phyloP scores from a whole-genome alignment of 2,888 invertebrate genomes.

The Synanthedon vespiformis region DNA sequence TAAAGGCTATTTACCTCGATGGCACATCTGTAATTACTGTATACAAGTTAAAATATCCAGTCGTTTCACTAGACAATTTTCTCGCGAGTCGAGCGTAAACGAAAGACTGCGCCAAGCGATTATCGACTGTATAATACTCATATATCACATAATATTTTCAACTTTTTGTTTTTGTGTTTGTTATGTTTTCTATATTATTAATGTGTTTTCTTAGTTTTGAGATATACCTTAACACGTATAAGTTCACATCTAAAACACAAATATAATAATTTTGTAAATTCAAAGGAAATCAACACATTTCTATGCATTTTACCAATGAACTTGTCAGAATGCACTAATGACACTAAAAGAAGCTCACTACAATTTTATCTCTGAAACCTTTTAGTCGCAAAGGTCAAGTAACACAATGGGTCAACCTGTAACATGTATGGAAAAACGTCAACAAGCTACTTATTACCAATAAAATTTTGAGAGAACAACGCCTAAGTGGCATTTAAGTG shows the following conservation, averaged over 20 bases:
- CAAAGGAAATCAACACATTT: background rate
- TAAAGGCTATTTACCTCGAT: constrained; percentile 55
- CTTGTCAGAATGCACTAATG: too few relatives aligned
- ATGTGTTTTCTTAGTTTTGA: too few relatives aligned
- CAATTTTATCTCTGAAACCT: constrained; percentile 12
- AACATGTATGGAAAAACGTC: constrained; percentile 32
- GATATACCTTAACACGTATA: too few relatives aligned
- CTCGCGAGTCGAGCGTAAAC: constrained; percentile 26
- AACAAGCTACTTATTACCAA: constrained; percentile 56
- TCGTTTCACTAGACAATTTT: constrained; percentile 42
- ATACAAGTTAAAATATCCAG: constrained; percentile 51
- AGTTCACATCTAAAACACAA: too few relatives aligned
- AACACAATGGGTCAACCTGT: constrained; percentile 21
- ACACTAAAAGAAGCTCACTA: too few relatives aligned
- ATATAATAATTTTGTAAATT: background rate
- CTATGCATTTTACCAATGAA: too few relatives aligned
- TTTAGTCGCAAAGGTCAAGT: constrained; percentile 23
- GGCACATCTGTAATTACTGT: constrained; percentile 62
- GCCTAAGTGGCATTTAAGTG: constrained; percentile 64
- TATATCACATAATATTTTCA: too few relatives aligned
- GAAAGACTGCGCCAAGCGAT: constrained; percentile 25
- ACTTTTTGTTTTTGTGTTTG: too few relatives aligned
- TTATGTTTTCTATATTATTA: too few relatives aligned
- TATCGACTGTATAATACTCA: constrained; percentile 25
- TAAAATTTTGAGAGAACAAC: constrained; percentile 61